phyloP scores from a whole-genome alignment of 2,888 invertebrate species.

The Dicyrtoma fusca region DNA sequence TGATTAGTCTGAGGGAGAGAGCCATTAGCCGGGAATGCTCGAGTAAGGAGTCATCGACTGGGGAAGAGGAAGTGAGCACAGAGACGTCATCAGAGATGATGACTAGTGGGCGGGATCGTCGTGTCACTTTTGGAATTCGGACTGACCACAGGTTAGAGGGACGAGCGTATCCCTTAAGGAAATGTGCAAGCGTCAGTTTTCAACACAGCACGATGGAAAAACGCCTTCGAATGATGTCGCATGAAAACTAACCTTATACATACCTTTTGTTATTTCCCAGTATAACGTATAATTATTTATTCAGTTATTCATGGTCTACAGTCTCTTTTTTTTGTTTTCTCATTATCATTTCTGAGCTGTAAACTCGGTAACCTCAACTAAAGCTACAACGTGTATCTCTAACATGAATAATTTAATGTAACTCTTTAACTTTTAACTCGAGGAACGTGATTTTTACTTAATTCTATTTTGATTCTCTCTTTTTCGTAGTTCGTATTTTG shows the following conservation, averaged over 20 bases:
- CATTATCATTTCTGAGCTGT: too few relatives aligned
- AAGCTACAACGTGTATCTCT: too few relatives aligned
- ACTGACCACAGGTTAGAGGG: conserved; percentile 54
- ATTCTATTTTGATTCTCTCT: too few relatives aligned
- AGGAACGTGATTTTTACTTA: too few relatives aligned
- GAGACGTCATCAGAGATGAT: conserved; percentile 46
- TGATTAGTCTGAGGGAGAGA: conserved; percentile 51
- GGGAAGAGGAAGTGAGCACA: conserved; percentile 48
- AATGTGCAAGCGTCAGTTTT: conserved; percentile 55
- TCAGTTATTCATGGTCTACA: not conserved
- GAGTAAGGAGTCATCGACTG: conserved; percentile 51
- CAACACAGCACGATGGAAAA: conserved; percentile 52
- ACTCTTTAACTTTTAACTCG: too few relatives aligned
- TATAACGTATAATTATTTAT: not conserved
- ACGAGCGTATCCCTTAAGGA: conserved; percentile 41
- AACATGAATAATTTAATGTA: too few relatives aligned
- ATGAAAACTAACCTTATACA: conserved; percentile 49
- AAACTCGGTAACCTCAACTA: too few relatives aligned
- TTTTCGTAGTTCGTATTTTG: too few relatives aligned
- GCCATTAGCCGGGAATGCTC: conserved; percentile 47
- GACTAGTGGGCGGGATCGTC: conserved; percentile 47
- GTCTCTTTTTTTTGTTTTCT: too few relatives aligned
- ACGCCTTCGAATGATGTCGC: conserved; percentile 53
- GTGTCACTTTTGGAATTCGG: conserved; percentile 54
- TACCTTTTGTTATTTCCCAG: not conserved